phyloP scores from a whole-genome alignment of 2,113 vertebrate species.

The Pachypanchax playfairii region DNA sequence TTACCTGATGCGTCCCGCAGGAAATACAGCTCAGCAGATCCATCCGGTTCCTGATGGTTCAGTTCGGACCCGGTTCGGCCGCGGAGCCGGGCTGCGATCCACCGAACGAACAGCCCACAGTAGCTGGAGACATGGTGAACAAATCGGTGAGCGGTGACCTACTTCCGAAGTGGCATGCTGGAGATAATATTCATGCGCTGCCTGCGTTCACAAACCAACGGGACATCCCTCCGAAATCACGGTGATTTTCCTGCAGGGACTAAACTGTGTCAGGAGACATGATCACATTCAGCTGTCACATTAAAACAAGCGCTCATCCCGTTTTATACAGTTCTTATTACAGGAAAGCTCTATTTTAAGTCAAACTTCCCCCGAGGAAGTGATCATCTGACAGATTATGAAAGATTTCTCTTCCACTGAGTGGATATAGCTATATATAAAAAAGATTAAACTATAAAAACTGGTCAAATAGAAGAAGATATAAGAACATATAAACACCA shows the following conservation, averaged over 20 bases:
- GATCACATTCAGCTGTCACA: no score
- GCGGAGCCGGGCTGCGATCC: constrained; percentile 41
- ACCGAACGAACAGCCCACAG: constrained; percentile 55
- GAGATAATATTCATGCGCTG: constrained; percentile 78
- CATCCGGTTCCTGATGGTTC: constrained; percentile 10
- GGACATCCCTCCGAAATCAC: constrained; percentile 63
- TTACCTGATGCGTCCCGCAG: no score
- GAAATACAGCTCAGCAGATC: neutral
- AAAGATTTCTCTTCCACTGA: no score
- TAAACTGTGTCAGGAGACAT: neutral
- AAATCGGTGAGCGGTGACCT: constrained; percentile 77
- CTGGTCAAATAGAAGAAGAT: no score
- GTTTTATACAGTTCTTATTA: neutral
- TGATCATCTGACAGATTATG: no score
- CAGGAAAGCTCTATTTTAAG: constrained; percentile 14
- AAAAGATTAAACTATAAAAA: no score
- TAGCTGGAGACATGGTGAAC: constrained; percentile 70
- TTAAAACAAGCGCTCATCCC: no score
- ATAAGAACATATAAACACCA: no score
- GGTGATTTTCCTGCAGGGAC: constrained; percentile 39
- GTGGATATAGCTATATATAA: no score
- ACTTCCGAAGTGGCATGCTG: constrained; percentile 77
- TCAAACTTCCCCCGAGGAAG: constrained; percentile 6
- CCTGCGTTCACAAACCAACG: constrained; percentile 67
- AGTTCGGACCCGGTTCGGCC: constrained; percentile 25